Evolutionary conservation across 1,140 invertebrate species (phyloP), one percentile per base, ranked within the genome.

Genomic region (Prorops nasuta): DNA sequence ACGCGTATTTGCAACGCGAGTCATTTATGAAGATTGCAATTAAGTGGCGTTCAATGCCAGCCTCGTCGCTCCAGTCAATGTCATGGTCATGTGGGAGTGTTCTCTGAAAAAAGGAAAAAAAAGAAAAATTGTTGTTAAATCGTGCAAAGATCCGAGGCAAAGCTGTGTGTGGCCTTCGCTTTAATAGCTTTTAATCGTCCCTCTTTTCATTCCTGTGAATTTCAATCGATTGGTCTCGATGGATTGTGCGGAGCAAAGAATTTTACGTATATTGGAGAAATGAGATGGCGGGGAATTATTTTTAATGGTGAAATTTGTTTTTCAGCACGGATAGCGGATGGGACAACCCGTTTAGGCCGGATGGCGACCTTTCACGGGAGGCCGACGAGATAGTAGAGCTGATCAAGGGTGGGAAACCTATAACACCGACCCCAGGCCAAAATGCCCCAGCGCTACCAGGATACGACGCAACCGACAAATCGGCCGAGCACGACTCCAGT

Each of bases 321-420:
- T 87, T 58, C 83, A 98, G 94, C 76, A 89, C 89, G 60, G 94
- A 97, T 67, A 95, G 90, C 69, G 92, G 92, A 38, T 93, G 93
- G 86, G 95, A 98, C 75, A 98, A 98, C 78, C 94, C 94, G 19
- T 98, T 98, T 82, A 86, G 93, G 72, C 94, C 94, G 3, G 94
- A 95, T 64, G 94, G 94, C 38, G 92, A 97, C 76, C 78, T 98
- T 54, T 94, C 90, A 58, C 84, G 90, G 64, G 95, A 98, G 77
- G 94, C 94, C 14, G 94, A 98, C 71, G 91, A 96, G 77, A 96
- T 98, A 59, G 92, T 98, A 20, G 91, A 94, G 64, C 81, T 94
- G 74, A 95, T 95, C 73, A 93, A 93, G 77, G 91, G 90, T 49
- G 90, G 90, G 34, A 90, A 90, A 66, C 89, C 89, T 38, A 90